Conservation (phyloP, 2,113 vertebrate genomes). For the Camelus bactrianus region DNA sequence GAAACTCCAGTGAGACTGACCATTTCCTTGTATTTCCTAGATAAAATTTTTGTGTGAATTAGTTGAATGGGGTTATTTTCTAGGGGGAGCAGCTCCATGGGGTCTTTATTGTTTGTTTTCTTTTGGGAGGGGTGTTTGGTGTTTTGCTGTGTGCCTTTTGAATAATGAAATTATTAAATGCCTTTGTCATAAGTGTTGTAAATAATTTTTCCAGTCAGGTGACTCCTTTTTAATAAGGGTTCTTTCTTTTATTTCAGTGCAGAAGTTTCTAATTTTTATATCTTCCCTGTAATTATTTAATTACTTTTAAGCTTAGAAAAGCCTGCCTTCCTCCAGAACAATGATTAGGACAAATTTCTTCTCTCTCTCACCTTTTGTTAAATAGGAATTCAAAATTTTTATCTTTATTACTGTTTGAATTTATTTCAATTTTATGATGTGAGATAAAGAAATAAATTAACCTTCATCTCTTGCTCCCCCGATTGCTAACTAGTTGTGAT, state of each 20-base stretch:
- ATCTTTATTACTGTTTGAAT: constrained; percentile 33
- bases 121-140: not conserved
- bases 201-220: constrained; percentile 24
- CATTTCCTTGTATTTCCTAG: constrained; percentile 12
- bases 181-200: constrained; percentile 45
- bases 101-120: not conserved
- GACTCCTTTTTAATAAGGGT: not conserved
- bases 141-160: not conserved
- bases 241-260: not conserved
- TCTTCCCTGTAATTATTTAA: constrained; percentile 34
- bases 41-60: constrained; percentile 10
- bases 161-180: constrained; percentile 46
- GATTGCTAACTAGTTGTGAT: not conserved
- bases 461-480: not conserved
- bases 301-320: constrained; percentile 22
- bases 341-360: not conserved
- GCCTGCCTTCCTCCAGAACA: not conserved
- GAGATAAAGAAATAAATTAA: constrained; percentile 20
- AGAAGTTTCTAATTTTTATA: not conserved
- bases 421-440: constrained; percentile 50
- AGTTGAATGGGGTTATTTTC: not conserved
- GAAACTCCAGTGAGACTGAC: not conserved
- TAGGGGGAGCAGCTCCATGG: not conserved
- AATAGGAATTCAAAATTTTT: not conserved
- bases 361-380: not conserved